Base-by-base conservation (phyloP, 2,113 vertebrate species). In the Noturus placidus region DNA sequence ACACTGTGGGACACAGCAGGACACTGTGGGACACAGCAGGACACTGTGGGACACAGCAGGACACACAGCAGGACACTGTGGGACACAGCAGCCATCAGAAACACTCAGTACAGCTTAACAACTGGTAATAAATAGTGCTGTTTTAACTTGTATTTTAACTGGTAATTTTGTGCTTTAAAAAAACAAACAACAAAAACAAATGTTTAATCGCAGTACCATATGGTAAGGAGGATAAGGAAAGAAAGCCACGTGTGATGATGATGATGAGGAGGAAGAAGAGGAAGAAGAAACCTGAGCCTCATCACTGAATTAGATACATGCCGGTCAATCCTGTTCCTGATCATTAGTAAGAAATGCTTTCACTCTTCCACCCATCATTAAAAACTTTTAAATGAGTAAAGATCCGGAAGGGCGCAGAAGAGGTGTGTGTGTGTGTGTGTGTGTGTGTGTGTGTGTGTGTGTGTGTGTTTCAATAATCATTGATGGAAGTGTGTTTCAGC, bases 211-310 rank as follows among this genome's bases (percentile, higher is more conserved):
- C 0, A 6, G 2, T 50, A 50, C 79, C 86, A 87, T 74, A 87
- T 35, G 86, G 77, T 54, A n/a, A 54, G 15, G 42, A 25, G 17
- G n/a, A 67, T 11, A 22, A 25, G 33, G 61, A 52, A 69, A 52
- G 67, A 84, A 33, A 72, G 33, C 80, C 79, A 82, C 86, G 86
- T 82, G 86, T 72, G 52, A 61, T 52, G 5, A 30, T 69, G 15
- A 69, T 33, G 38, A 20, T 52, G 42, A 52, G 0, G 11, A 46
- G 0, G 27, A 30, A 54, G 46, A n/a, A 17, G 42, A n/a, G 15
- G 15, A 22, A n/a, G 54, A 76, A n/a, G 83, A 59, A 35, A 76
- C 65, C 33, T 56, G 65, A 72, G 15, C 56, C 1, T 4, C 5
- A 7, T 59, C 30, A 56, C 0, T 11, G 13, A 52, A 30, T 35